Conservation (phyloP, 2,888 invertebrate species). For the Tupiocoris notatus region DNA sequence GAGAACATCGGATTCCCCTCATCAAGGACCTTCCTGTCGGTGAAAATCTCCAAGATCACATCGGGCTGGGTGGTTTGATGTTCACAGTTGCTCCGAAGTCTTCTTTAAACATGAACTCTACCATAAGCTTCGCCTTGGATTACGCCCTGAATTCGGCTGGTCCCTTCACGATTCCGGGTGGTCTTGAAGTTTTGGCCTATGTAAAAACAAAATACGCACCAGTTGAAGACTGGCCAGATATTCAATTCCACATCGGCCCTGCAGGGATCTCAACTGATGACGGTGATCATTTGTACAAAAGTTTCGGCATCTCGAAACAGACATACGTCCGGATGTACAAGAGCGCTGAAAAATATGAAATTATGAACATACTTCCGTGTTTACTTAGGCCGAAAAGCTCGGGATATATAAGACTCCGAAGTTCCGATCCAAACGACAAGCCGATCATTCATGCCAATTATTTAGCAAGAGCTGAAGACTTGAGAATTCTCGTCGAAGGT, state of each 20-base stretch:
- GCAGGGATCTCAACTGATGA: slow-evolving; percentile 13
- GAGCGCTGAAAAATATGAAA: slow-evolving; percentile 8
- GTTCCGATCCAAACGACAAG: slow-evolving; percentile 56
- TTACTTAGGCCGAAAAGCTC: slow-evolving; percentile 52
- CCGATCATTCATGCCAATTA: slow-evolving; percentile 60
- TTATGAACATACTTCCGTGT: slow-evolving; percentile 25
- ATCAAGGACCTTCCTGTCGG: slow-evolving; percentile 48
- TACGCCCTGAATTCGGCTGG: slow-evolving; percentile 16
- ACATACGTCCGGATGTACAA: slow-evolving; percentile 23
- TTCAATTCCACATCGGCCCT: slow-evolving; percentile 38
- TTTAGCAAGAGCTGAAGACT: slow-evolving; percentile 70
- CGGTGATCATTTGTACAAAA: slow-evolving; percentile 21
- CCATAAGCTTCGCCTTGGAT: background rate
- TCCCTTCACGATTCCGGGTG: slow-evolving; percentile 25
- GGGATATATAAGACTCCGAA: slow-evolving; percentile 53
- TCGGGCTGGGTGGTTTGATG: slow-evolving; percentile 37
- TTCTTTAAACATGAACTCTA: slow-evolving; percentile 18
- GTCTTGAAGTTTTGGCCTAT: slow-evolving; percentile 40
- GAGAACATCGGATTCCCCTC: slow-evolving; percentile 38
- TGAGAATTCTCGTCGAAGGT: slow-evolving; percentile 78
- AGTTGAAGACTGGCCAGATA: slow-evolving; percentile 35
- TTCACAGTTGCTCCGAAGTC: slow-evolving; percentile 22
- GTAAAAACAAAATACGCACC: slow-evolving; percentile 39
- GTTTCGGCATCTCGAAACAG: slow-evolving; percentile 13
- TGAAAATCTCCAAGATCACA: slow-evolving; percentile 47